Percentiles rank a stretch among this genome's conserved stretches.
Evolutionary conservation across 2,888 invertebrate genomes (phyloP).

Genomic region (Drosophila ustulata): DNA sequence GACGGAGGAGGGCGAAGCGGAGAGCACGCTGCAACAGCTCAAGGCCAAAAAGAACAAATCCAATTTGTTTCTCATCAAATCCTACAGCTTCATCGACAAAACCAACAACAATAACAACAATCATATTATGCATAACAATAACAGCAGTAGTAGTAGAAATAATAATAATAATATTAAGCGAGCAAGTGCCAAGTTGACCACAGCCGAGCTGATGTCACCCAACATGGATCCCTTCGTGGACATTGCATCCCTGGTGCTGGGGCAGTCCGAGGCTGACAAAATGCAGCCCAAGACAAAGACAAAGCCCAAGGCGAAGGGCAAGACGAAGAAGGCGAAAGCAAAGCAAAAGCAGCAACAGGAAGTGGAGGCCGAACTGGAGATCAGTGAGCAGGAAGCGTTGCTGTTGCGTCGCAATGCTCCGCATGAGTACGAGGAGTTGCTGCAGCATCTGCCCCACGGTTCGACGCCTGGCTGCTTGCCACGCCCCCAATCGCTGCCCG

Average conservation of each 20-base stretch:
- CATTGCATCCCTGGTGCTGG: conserved; percentile 42
- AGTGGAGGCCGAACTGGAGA: background rate
- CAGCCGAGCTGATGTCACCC: conserved; percentile 34
- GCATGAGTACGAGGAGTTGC: conserved; percentile 49
- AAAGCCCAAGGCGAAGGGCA: conserved; percentile 6
- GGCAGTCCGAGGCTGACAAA: conserved; percentile 17
- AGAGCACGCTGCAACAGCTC: conserved; percentile 53
- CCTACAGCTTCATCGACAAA: conserved; percentile 72
- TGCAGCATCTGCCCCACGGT: conserved; percentile 15
- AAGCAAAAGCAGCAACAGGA: conserved; percentile 1
- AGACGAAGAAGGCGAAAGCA: background rate
- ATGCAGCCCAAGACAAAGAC: conserved; percentile 20
- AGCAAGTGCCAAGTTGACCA: conserved; percentile 19
- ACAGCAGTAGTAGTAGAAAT: conserved; percentile 10
- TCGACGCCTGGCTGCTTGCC: conserved; percentile 28
- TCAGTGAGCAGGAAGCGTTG: conserved; percentile 35
- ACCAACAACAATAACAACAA: conserved; percentile 25
- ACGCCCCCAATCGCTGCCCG: conserved; percentile 71
- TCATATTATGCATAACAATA: conserved; percentile 30
- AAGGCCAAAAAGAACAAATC: conserved; percentile 76
- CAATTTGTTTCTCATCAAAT: conserved; percentile 74
- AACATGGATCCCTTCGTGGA: conserved; percentile 48
- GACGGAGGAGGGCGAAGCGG: conserved; percentile 15
- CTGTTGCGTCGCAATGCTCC: conserved; percentile 38
- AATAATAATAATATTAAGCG: background rate